Evolutionary conservation across 2,797 vertebrate species (phyloP).

Genomic region (Hipposideros larvatus): DNA sequence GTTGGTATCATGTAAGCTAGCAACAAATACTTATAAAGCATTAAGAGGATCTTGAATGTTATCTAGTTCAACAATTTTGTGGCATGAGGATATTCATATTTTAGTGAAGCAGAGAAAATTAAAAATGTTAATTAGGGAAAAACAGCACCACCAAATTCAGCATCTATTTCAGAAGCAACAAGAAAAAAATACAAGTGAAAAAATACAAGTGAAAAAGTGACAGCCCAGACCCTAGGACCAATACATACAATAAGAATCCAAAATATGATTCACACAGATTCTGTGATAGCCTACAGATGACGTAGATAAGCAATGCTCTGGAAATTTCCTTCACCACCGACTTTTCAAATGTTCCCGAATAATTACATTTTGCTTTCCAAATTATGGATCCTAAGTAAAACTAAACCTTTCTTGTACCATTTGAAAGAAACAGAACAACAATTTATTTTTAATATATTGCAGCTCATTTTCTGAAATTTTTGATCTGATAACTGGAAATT

Average conservation of each 20-base stretch:
- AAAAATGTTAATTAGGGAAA: not conserved
- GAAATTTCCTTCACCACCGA: not conserved
- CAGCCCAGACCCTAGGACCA: not conserved
- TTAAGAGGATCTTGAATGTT: not conserved
- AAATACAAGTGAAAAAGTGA: not conserved
- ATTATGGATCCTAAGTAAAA: not conserved
- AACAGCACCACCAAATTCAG: not conserved
- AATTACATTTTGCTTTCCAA: not conserved
- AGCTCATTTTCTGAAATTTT: constrained; percentile 17
- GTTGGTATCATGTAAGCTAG: not conserved
- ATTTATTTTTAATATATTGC: not conserved
- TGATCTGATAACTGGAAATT: constrained; percentile 35
- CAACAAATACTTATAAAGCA: not conserved
- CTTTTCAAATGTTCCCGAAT: not conserved
- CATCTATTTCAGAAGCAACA: not conserved
- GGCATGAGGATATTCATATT: not conserved
- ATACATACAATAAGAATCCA: not conserved
- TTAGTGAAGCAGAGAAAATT: not conserved
- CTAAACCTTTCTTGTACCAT: not conserved
- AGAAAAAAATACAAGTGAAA: not conserved
- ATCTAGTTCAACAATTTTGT: not conserved
- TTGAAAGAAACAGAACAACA: not conserved
- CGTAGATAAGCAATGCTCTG: not conserved
- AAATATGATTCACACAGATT: not conserved
- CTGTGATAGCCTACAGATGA: not conserved